Evolutionary conservation across 2,113 vertebrate genomes (phyloP).

Genomic region (Sander vitreus): DNA sequence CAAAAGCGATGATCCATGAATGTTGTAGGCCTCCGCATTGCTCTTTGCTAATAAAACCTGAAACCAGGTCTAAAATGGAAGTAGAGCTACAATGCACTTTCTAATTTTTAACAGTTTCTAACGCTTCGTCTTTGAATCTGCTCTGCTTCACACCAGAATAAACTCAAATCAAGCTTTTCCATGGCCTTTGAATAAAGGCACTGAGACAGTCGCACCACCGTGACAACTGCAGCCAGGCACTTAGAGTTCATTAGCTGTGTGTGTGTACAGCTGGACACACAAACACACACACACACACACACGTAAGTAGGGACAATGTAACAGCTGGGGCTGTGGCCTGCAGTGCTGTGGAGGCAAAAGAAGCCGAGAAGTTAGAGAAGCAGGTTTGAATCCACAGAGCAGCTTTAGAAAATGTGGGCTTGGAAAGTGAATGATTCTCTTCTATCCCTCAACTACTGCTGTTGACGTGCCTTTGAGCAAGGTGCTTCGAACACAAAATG

Average conservation of each 20-base stretch:
- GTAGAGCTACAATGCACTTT: neutral
- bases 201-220: slow-evolving; percentile 59
- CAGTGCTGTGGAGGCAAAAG: slow-evolving; percentile 15
- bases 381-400: slow-evolving; percentile 7
- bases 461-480: neutral
- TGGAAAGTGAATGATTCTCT: neutral
- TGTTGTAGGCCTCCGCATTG: neutral
- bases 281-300: slow-evolving; percentile 68
- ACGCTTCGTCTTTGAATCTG: neutral
- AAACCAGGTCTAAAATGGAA: neutral
- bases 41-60: neutral
- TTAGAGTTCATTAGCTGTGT: slow-evolving; percentile 77
- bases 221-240: slow-evolving; percentile 74
- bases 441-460: neutral
- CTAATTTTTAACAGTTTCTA: neutral
- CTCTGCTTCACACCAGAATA: neutral
- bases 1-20: neutral
- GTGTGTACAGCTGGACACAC: slow-evolving; percentile 80
- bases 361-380: slow-evolving; percentile 21
- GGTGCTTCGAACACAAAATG: neutral
- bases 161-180: slow-evolving; percentile 5
- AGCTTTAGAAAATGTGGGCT: neutral
- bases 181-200: slow-evolving; percentile 48
- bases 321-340: slow-evolving; percentile 45
- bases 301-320: slow-evolving; percentile 57